These are phyloP conservation scores for Phortica variegata DNA, from an alignment of 1,140 invertebrate species.

Conservation along the genomic window DNA sequence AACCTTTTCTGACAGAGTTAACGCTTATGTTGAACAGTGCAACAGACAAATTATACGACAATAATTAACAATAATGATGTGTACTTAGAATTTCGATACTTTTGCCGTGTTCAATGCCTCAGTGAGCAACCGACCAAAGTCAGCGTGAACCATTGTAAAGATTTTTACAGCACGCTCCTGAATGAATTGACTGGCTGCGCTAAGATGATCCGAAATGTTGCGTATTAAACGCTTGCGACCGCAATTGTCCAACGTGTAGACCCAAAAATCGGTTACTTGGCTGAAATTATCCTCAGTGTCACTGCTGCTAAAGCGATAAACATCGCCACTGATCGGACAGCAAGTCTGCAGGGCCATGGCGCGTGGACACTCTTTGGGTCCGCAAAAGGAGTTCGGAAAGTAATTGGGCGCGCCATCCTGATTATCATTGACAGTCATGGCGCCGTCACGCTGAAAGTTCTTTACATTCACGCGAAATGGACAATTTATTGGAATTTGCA, in stretches of 20 bases:
- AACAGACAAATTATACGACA: neutral
- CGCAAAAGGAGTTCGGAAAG: slow-evolving; percentile 84
- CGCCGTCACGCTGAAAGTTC: slow-evolving; percentile 83
- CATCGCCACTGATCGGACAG: slow-evolving; percentile 61
- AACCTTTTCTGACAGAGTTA: too few relatives aligned
- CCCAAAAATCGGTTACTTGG: slow-evolving; percentile 80
- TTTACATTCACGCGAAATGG: slow-evolving; percentile 58
- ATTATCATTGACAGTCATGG: slow-evolving; percentile 61
- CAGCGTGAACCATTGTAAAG: slow-evolving; percentile 68
- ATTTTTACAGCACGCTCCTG: slow-evolving; percentile 77
- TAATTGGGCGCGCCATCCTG: slow-evolving; percentile 81
- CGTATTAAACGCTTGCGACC: slow-evolving; percentile 71
- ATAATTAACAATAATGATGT: neutral
- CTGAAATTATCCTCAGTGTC: slow-evolving; percentile 86
- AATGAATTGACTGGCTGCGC: slow-evolving; percentile 78
- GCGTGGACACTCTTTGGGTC: slow-evolving; percentile 61
- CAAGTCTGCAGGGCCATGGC: slow-evolving; percentile 33
- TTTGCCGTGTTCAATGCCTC: slow-evolving; percentile 63
- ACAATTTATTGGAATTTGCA: slow-evolving; percentile 87
- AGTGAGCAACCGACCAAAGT: slow-evolving; percentile 68
- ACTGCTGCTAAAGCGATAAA: slow-evolving; percentile 73
- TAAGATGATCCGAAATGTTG: slow-evolving; percentile 79
- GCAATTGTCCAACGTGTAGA: slow-evolving; percentile 71
- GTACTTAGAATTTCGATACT: slow-evolving; percentile 60
- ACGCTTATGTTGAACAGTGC: too few relatives aligned